Evolutionary conservation across 2,797 vertebrate genomes (phyloP).

Genomic region (Mus caroli): DNA sequence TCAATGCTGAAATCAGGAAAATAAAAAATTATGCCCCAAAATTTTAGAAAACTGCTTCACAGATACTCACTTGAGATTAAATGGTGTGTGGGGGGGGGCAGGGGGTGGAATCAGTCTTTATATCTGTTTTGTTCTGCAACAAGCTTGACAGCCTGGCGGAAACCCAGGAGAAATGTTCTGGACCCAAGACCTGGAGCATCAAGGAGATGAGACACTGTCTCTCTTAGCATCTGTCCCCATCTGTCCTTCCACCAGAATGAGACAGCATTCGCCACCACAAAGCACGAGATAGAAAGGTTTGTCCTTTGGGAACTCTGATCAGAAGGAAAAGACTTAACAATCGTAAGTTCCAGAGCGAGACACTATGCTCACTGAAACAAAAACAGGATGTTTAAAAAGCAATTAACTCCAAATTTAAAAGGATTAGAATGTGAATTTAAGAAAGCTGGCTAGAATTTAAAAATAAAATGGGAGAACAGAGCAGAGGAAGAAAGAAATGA

Average conservation of each 20-base stretch:
- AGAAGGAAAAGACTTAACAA: conserved; percentile 12
- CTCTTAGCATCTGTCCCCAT: background rate
- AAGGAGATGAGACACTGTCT: background rate
- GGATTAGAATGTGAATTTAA: background rate
- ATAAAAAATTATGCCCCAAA: background rate
- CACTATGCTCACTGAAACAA: background rate
- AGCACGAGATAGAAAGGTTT: background rate
- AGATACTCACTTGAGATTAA: background rate
- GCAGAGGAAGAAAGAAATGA: background rate
- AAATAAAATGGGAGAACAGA: background rate
- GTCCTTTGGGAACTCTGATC: conserved; percentile 1
- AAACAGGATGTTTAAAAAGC: conserved; percentile 50
- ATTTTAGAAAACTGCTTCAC: conserved; percentile 6
- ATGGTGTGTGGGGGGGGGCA: too few species aligned
- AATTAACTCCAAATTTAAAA: background rate
- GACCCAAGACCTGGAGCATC: background rate
- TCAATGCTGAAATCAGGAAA: background rate
- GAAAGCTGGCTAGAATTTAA: background rate
- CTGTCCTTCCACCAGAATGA: background rate
- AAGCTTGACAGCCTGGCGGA: background rate
- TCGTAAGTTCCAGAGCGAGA: conserved; percentile 15
- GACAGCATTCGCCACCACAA: background rate
- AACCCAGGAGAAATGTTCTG: background rate
- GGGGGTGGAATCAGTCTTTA: background rate
- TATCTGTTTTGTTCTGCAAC: conserved; percentile 1